Evolutionary conservation across 2,113 vertebrate genomes (phyloP), one percentile per base, ranked within the genome.

Genomic region (Uria aalge): DNA sequence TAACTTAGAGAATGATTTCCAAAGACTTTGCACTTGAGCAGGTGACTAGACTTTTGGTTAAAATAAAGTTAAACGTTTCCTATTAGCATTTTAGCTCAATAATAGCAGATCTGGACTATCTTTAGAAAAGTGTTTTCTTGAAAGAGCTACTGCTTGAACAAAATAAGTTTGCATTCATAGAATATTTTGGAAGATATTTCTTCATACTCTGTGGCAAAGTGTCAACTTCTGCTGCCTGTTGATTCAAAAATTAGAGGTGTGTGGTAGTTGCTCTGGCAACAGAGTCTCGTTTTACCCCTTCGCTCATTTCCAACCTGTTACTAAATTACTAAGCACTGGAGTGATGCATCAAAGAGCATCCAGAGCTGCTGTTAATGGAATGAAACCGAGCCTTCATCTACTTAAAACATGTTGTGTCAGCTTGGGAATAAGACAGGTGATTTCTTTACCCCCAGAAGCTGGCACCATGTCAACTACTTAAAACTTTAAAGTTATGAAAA

Each of bases 271-370:
- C 99, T 98, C 97, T 96, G 98, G 98, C 96, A 98, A 99, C 98
- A 47, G 91, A 97, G 98, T 99, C 98, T 99, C 99, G 24, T 98
- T 99, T 99, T 99, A 99, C 99, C 98, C 98, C 97, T 95, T 94
- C 98, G 97, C 98, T 98, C 98, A 99, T 99, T 99, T 99, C 98
- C 99, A 99, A 98, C 98, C 99, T 99, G 99, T 99, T 99, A 98
- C 98, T 98, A 99, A 99, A 99, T 99, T 98, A 99, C 98, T 97
- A 96, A 98, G 96, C 94, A 98, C 92, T 83, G 93, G 97, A 98
- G 98, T 88, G 92, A 97, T 97, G 98, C 98, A 98, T 99, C 98
- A 98, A 98, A 99, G 98, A 98, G 97, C 96, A 96, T 97, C 98
- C 95, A 97, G 98, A 98, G 98, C 98, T 96, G 90, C 98, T 98